phyloP scores from a whole-genome alignment of 2,113 vertebrate species.

The Osmerus eperlanus region DNA sequence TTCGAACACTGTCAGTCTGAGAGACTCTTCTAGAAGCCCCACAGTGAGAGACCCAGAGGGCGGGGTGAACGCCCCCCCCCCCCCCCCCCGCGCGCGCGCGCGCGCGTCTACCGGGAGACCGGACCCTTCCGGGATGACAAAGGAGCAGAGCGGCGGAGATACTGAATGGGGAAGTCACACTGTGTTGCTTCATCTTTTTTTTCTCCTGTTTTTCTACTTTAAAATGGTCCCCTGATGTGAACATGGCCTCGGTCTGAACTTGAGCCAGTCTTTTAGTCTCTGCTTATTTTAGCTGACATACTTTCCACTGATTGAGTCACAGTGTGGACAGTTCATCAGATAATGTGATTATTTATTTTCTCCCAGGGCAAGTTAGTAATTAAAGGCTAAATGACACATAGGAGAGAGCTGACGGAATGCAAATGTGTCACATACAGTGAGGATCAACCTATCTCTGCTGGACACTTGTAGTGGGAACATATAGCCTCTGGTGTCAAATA shows the following conservation, averaged over 20 bases:
- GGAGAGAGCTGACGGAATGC: conserved; percentile 39
- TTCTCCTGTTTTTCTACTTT: conserved; percentile 40
- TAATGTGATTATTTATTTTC: conserved; percentile 70
- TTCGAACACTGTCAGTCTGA: too few relatives aligned
- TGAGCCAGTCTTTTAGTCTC: conserved; percentile 56
- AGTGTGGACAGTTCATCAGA: conserved; percentile 71
- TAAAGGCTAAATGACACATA: conserved; percentile 67
- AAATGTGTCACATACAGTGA: conserved; percentile 53
- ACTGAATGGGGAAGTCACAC: conserved; percentile 32
- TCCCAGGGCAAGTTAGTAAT: conserved; percentile 67
- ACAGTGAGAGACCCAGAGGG: too few relatives aligned
- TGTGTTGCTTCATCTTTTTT: background rate
- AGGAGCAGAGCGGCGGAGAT: conserved; percentile 26
- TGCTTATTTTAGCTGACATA: conserved; percentile 71
- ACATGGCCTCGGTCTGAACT: conserved; percentile 61
- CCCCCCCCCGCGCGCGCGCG: too few relatives aligned
- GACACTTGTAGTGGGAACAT: conserved; percentile 20
- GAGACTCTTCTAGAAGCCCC: too few relatives aligned
- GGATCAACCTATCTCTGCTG: conserved; percentile 24
- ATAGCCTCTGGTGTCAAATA: background rate
- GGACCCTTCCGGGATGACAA: conserved; percentile 21
- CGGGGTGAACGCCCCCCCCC: too few relatives aligned
- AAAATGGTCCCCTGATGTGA: conserved; percentile 24
- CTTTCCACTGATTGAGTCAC: conserved; percentile 64
- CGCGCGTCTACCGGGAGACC: background rate